These are phyloP conservation scores for Amphiprion percula DNA, from an alignment of 2,113 vertebrate genomes.

Conservation along the genomic window DNA sequence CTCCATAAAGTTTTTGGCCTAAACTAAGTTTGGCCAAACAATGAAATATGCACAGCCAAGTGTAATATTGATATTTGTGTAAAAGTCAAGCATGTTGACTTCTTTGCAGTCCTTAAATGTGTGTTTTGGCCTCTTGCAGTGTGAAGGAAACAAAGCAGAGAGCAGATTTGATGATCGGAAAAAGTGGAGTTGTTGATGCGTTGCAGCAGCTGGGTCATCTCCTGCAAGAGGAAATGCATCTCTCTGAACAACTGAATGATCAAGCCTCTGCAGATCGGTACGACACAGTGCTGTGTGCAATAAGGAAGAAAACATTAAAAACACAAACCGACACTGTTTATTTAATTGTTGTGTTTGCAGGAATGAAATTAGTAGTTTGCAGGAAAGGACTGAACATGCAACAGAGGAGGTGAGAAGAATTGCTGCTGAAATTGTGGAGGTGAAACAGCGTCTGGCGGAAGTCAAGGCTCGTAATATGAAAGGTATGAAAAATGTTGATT, in stretches of 20 bases:
- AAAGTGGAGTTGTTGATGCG: slow-evolving; percentile 32
- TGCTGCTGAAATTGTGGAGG: slow-evolving; percentile 43
- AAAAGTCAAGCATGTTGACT: not conserved
- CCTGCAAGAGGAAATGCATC: slow-evolving; percentile 48
- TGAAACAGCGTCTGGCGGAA: slow-evolving; percentile 47
- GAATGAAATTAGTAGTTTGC: slow-evolving; percentile 24
- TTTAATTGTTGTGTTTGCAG: slow-evolving; percentile 33
- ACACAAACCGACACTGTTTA: not conserved
- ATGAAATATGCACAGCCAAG: not conserved
- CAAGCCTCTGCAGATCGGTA: slow-evolving; percentile 42
- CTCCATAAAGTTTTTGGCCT: not conserved
- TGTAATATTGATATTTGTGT: too few relatives aligned
- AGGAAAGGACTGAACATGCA: slow-evolving; percentile 24
- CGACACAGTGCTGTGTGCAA: not conserved
- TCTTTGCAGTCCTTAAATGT: not conserved
- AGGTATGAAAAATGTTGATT: slow-evolving; percentile 35
- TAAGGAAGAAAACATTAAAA: not conserved
- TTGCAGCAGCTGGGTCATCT: slow-evolving; percentile 64
- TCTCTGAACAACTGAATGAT: slow-evolving; percentile 50
- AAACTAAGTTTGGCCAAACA: not conserved
- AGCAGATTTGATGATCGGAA: slow-evolving; percentile 45
- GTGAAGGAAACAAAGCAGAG: slow-evolving; percentile 55
- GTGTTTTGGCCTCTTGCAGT: slow-evolving; percentile 44
- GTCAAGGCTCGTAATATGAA: slow-evolving; percentile 13
- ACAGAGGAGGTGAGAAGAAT: slow-evolving; percentile 42